Evolutionary conservation across 2,113 vertebrate genomes (phyloP), one percentile per base, ranked within the genome.

Genomic region (Centropus bengalensis): DNA sequence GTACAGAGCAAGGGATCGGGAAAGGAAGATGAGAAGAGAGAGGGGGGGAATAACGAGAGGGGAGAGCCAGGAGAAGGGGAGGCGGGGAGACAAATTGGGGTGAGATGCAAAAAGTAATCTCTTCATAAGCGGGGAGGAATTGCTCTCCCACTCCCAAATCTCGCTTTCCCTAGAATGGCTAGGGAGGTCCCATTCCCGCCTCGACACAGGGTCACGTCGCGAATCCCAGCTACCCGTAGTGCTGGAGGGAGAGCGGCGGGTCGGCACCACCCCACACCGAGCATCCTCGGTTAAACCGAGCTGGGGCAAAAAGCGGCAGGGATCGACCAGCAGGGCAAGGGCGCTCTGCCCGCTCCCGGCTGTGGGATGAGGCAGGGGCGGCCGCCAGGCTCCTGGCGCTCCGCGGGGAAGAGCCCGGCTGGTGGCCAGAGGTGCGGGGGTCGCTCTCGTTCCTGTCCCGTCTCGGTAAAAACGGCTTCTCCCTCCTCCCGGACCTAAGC

Each of bases 1-100:
- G 9, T 5, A 12, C 0, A 5, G 14, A 59, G 85, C 12, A 1
- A 28, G 40, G 42, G 14, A 24, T 8, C 4, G n/a, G 44, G 47
- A 64, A 32, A 71, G 19, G 21, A n/a, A 56, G 27, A n/a, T 13
- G 47, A 63, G 51, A 66, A 32, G 32, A 33, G 9, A 45, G 38
- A 32, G 47, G 16, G 8, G 8, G 17, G 21, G 51, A 56, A 33
- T 56, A 21, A 49, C 8, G 14, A 42, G 8, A 26, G n/a, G 6
- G 5, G 5, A 63, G 42, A 74, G 9, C 4, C 16, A 11, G 12
- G 4, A 11, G 8, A 58, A 22, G 45, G 6, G 12, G 2, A 5
- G 2, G 2, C 5, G 18, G 17, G 62, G 16, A 51, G n/a, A 32
- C 11, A 12, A 47, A 49, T 3, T 9, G 8, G 7, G 36, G 14